Evolutionary conservation across 2,113 vertebrate genomes (phyloP).

Genomic region (Phodopus roborovskii): DNA sequence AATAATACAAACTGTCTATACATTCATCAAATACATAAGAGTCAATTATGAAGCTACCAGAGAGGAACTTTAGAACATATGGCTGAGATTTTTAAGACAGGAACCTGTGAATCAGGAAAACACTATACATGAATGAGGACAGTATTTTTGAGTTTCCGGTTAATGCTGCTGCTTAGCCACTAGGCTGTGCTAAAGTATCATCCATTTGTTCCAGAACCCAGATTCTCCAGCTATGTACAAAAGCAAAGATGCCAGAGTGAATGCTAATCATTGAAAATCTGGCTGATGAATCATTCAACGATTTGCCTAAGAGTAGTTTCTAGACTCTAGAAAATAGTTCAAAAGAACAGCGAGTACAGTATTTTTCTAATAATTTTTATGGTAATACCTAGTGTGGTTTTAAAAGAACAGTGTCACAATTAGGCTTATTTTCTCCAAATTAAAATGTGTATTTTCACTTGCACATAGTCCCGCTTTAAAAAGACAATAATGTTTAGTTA

Average conservation of each 20-base stretch:
- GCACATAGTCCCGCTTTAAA: background rate
- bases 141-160: conserved; percentile 41
- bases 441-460: conserved; percentile 28
- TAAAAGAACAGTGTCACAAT: conserved; percentile 8
- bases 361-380: background rate
- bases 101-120: conserved; percentile 12
- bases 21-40: background rate
- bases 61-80: background rate
- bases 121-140: background rate
- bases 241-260: background rate
- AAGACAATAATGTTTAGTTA: background rate
- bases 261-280: conserved; percentile 6
- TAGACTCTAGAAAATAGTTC: background rate
- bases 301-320: conserved; percentile 11
- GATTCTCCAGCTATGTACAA: background rate
- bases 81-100: conserved; percentile 39
- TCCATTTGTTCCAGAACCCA: conserved; percentile 52
- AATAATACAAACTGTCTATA: background rate
- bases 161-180: conserved; percentile 82
- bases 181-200: conserved; percentile 86
- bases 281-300: background rate
- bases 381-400: conserved; percentile 13
- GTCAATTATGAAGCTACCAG: background rate
- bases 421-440: conserved; percentile 39
- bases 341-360: background rate